A percentile compares a stretch with the other conserved stretches of the same genome.
Evolutionary conservation across 2,113 vertebrate genomes (phyloP).

Genomic region (human): GRCh38 chr9:117122501-117123000

Average conservation of each 20-base stretch:
- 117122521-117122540: background rate
- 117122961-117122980: background rate
- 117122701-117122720: background rate
- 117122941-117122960: background rate
- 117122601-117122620: background rate
- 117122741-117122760: background rate
- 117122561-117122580: background rate
- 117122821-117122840: background rate
- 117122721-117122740: background rate
- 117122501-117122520: background rate
- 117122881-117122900: background rate
- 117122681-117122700: background rate
- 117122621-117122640: background rate
- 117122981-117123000: background rate
- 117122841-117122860: fast-evolving
- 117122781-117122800: background rate
- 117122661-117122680: too few relatives aligned
- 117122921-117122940: background rate
- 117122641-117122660: background rate
- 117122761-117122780: background rate
- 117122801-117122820: background rate
- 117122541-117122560: background rate
- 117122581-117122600: background rate
- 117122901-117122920: background rate
- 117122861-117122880: background rate